Evolutionary conservation across 2,797 vertebrate species (phyloP), one percentile per base, ranked within the genome.

Genomic region (Toxotes lorentzi): DNA sequence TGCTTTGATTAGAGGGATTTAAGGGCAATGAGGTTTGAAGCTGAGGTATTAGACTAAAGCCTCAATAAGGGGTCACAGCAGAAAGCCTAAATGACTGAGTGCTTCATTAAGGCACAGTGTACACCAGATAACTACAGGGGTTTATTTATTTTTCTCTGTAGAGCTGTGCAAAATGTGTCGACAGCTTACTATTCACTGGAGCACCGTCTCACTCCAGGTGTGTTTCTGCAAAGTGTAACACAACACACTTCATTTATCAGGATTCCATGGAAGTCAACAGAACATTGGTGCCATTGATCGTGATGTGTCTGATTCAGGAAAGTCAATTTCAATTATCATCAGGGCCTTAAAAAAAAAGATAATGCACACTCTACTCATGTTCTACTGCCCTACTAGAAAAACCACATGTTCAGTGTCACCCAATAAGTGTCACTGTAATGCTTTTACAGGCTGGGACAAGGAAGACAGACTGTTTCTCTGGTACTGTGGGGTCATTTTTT

Each of bases 1-100:
- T 82, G 76, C 72, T 86, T 86, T 87, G 84, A 91, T 88, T 81
- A 76, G 74, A 16, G 48, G 75, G 74, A 89, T 86, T 82, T 81
- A 85, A 88, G 66, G 66, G 75, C 76, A 54, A 63, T 81, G 63
- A 78, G 66, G 73, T 76, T 76, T 69, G 76, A 80, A 76, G 74
- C 72, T 17, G 58, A 71, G 77, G 74, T 56, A 50, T 58, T 51
- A 70, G 66, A 76, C 65, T 74, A 70, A 70, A 81, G 78, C 63
- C 17, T 66, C 64, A 75, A 67, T 62, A 30, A 70, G 54, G 61
- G 81, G 79, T 88, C 85, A 85, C 66, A 59, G 74, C 79, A 23
- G 72, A 78, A 32, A 58, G 73, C 59, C 74, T 76, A 67, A 78
- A 78, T 41, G 68, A 80, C 61, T 82, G 78, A 41, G 70, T 16